phyloP scores from a whole-genome alignment of 2,113 vertebrate genomes.

The Mesocricetus auratus region DNA sequence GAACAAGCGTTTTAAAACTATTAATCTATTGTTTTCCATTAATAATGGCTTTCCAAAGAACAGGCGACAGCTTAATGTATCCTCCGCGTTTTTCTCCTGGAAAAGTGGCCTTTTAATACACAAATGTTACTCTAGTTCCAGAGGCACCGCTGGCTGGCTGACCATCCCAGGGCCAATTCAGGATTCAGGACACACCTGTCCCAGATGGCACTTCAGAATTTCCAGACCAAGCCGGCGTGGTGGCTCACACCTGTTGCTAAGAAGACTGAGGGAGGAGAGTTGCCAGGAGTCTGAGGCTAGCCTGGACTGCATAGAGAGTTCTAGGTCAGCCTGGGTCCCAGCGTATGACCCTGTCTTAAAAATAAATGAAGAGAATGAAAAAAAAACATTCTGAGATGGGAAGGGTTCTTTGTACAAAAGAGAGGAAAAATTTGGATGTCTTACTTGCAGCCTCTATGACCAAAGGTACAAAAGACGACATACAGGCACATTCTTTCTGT shows the following conservation, averaged over 20 bases:
- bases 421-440: background rate
- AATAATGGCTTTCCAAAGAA: slow-evolving; percentile 82
- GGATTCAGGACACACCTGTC: background rate
- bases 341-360: background rate
- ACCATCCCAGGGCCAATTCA: background rate
- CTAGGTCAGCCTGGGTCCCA: background rate
- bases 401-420: background rate
- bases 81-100: slow-evolving; percentile 71
- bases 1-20: slow-evolving; percentile 84
- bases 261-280: background rate
- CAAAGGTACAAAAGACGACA: background rate
- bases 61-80: slow-evolving; percentile 82
- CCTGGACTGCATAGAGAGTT: background rate
- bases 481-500: background rate
- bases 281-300: background rate
- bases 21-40: slow-evolving; percentile 86
- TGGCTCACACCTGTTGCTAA: background rate
- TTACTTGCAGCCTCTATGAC: background rate
- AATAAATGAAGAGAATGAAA: background rate
- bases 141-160: rapidly evolving
- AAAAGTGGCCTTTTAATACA: slow-evolving; percentile 78
- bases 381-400: background rate
- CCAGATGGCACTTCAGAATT: background rate
- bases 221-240: background rate
- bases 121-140: background rate